Evolutionary conservation across 2,797 vertebrate genomes (phyloP).

Genomic region (Bufotes viridis): DNA sequence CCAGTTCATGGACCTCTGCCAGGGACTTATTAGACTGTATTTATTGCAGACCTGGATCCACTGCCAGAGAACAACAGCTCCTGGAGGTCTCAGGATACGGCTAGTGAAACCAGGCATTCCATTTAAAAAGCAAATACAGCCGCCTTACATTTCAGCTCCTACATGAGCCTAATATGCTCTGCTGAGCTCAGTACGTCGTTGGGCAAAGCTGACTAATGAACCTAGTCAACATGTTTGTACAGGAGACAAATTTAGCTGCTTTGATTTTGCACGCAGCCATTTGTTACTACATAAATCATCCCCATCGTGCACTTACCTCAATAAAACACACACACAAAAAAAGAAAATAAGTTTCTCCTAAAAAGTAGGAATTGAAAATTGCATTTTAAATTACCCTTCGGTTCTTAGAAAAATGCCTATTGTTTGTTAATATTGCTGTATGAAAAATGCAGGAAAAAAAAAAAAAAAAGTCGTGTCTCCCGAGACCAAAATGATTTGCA

Average conservation of each 20-base stretch:
- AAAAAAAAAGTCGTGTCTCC: background rate
- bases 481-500: background rate
- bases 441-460: background rate
- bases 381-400: background rate
- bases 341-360: background rate
- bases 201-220: constrained; percentile 52
- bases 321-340: constrained; percentile 29
- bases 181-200: constrained; percentile 35
- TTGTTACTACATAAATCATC: constrained; percentile 47
- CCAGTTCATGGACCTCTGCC: constrained; percentile 27
- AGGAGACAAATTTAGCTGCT: constrained; percentile 53
- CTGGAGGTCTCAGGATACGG: constrained; percentile 40
- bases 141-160: constrained; percentile 33
- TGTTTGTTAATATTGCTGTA: background rate
- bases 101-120: constrained; percentile 30
- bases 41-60: constrained; percentile 43
- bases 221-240: constrained; percentile 48
- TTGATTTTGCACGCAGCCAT: constrained; percentile 39
- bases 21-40: constrained; percentile 49
- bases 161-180: constrained; percentile 46
- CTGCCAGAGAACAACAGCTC: constrained; percentile 24
- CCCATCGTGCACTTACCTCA: background rate
- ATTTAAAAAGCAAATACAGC: constrained; percentile 47
- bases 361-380: constrained; percentile 21
- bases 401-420: background rate